Base-by-base conservation (phyloP, 2,113 vertebrate genomes). In the Entosphenus tridentatus region DNA sequence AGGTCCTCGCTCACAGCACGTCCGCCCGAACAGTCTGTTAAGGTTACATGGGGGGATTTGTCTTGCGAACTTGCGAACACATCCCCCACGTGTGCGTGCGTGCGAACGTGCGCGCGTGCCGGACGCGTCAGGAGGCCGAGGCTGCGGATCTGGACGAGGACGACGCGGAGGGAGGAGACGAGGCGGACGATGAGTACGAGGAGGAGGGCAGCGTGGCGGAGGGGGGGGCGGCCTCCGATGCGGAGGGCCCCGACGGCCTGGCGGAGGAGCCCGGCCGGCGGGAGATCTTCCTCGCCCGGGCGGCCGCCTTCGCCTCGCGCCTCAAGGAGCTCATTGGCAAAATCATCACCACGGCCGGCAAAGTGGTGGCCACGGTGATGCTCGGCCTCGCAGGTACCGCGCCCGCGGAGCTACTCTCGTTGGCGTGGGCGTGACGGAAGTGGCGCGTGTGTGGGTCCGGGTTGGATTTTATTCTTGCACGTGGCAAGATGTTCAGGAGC, bases 371-470 rank as follows among this genome's bases (percentile, higher is more conserved):
- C 11, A 79, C 83, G 3, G 57, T 87, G 3, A 78, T 86, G 11
- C 76, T 86, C 70, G 81, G 84, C 1, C 59, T 85, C 12, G 80
- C 83, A 82, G 85, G 87, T 86, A 81, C 62, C 21, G 39, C 39
- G 39, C 39, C 39, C 39, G 39, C 6, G 39, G 39, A 5, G 39
- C 39, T 39, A 5, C 6, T 39, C 39, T 39, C 39, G 39, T 39
- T 5, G 39, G 39, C 5, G 39, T 39, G 39, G 5, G 39, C 39
- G 39, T 39, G 39, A 39, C 39, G 39, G 39, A 39, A 39, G 39
- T 39, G 39, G 39, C 39, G 39, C 6, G 39, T 39, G 39, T 39
- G 39, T 39, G 39, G 39, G 39, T 39, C 6, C 39, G 39, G 39
- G 39, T 39, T 39, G 39, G 39, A 39, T 5, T 39, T 5, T 39